A percentile compares a stretch with the other conserved stretches of the same genome.
Evolutionary conservation across 2,888 invertebrate genomes (phyloP).

Genomic region (Megalurothrips usitatus): DNA sequence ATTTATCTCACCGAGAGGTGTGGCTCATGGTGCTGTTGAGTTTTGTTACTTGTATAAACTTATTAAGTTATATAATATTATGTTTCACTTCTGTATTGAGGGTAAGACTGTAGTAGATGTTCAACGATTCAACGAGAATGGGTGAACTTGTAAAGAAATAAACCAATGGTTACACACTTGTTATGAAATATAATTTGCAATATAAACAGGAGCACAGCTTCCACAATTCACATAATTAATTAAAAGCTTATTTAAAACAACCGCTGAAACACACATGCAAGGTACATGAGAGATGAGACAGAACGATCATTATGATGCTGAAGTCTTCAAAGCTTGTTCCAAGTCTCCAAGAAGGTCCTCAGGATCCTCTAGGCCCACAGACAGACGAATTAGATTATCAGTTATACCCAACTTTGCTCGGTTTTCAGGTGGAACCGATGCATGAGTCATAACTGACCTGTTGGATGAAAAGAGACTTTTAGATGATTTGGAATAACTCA

Average conservation of each 20-base stretch:
- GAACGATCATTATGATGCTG: conserved; percentile 31
- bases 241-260: neutral
- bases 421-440: conserved; percentile 75
- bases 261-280: neutral
- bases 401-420: conserved; percentile 71
- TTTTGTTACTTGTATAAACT: neutral
- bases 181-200: neutral
- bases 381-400: conserved; percentile 78
- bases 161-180: neutral
- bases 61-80: neutral
- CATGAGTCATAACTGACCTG: conserved; percentile 91
- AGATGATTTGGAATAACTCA: conserved; percentile 14
- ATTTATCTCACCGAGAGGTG: neutral
- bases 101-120: neutral
- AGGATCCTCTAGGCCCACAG: conserved; percentile 83
- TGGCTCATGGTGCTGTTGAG: neutral
- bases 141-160: neutral
- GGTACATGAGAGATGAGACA: neutral
- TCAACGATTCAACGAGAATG: neutral
- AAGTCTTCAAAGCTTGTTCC: conserved; percentile 66
- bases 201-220: too few species aligned
- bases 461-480: conserved; percentile 37
- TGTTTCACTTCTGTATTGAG: neutral
- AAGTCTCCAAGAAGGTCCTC: conserved; percentile 83
- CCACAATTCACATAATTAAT: neutral